Base-by-base conservation (phyloP, 2,113 vertebrate genomes). In the Sprattus sprattus region DNA sequence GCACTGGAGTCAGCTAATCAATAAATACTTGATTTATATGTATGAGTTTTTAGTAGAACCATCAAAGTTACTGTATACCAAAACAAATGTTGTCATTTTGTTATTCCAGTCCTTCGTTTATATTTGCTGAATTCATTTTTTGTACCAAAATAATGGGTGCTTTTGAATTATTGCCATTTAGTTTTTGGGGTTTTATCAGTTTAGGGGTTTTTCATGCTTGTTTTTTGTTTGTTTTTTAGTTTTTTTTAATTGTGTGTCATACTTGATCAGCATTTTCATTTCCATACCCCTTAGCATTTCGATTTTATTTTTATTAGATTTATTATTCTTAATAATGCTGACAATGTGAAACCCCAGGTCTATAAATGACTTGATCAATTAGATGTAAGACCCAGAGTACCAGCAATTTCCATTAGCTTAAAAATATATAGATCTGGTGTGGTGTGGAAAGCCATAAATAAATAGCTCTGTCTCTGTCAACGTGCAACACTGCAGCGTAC, bases 291-390 rank as follows among this genome's bases (percentile, higher is more conserved):
- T 86, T 50, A 83, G 83, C 82, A 32, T 57, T 82, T 28, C 39
- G 32, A 81, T 86, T 86, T 86, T 81, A 11, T 82, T 47, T 78
- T 64, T 82, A 46, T 54, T 44, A 71, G 82, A 81, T 85, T 81
- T 86, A 84, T 83, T 81, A 39, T 86, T 85, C 32, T n/a, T 78
- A 81, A 85, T 75, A 52, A 60, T 83, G 49, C 22, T 64, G 84
- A 84, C 46, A 83, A 81, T 25, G 47, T 67, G 44, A 81, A 67
- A 57, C n/a, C 50, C 45, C 39, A 16, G 49, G 28, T 25, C 39
- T 57, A 75, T 81, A 16, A 71, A 87, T 83, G 10, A 67, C 45
- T 82, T 8, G 32, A 82, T 28, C 82, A 78, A 50, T 86, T 86
- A 28, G 28, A 64, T 18, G 28, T 54, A 25, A 83, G 75, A 39